Base-by-base conservation (phyloP, 23 tunicate genomes). In the Aplidium turbinatum region DNA sequence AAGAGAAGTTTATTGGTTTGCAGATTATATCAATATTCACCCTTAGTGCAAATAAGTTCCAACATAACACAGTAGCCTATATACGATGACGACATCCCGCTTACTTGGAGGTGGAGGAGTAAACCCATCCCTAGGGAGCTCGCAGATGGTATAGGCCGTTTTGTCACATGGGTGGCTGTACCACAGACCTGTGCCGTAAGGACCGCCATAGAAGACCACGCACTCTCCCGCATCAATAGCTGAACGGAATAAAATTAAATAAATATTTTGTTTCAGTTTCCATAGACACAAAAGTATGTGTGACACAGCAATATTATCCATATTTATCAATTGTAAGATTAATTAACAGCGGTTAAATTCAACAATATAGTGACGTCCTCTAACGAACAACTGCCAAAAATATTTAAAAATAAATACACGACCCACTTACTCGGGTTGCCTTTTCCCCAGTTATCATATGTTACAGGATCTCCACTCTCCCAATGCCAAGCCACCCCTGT, bases 391-490 rank as follows among this genome's bases (percentile, higher is more conserved):
- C 13, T 42, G 48, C 48, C 13, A 42, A 13, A 9, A 42, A 9
- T 42, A 42, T 42, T 9, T 9, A 9, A 18, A 13, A 30, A 31
- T 36, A 63, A 32, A 16, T 21, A 13, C 26, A 25, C 28, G 21
- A 57, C 13, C 9, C 0, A 35, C 82, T 76, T 72, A 91, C 97
- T 75, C 50, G 97, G 97, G 39, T 84, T 79, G 18, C 86, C 83
- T 3, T 58, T 16, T 3, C 92, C 97, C 97, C 97, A 91, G 82
- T 91, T 91, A 68, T 76, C 83, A 58, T 83, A 91, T 9, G 67
- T 66, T 7, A 83, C 64, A 6, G 97, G 91, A 53, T 79, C 79
- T 5, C 91, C 91, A 51, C 86, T 84, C 47, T 91, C 97, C 97
- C 97, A 91, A 36, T 40, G 34, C 97, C 97, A 91, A 6, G 86